Percentiles rank a stretch among this genome's conserved stretches.
Evolutionary conservation across 2,797 vertebrate genomes (phyloP).

Genomic region (Morelia viridis): DNA sequence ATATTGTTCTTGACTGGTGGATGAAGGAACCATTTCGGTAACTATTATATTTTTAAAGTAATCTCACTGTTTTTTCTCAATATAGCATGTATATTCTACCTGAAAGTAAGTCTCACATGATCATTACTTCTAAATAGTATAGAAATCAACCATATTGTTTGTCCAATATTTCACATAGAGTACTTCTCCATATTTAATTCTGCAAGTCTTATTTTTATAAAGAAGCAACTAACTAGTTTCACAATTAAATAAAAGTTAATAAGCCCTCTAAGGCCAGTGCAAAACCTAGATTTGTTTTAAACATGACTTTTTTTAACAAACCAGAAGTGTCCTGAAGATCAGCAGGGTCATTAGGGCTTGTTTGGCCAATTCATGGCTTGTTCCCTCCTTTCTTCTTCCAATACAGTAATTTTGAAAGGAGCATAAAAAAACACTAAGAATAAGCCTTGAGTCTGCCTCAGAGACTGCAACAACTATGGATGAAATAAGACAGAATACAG

Average conservation of each 20-base stretch:
- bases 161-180: neutral
- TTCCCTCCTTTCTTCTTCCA: neutral
- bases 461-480: neutral
- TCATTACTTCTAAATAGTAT: neutral
- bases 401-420: neutral
- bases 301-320: neutral
- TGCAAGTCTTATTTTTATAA: neutral
- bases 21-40: slow-evolving; percentile 90
- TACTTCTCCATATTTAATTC: neutral
- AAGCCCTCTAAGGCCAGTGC: neutral
- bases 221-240: neutral
- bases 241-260: neutral
- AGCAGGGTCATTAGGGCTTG: neutral
- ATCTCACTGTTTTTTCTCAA: slow-evolving; percentile 9
- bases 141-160: neutral
- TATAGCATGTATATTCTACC: neutral
- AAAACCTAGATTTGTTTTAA: neutral
- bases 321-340: neutral
- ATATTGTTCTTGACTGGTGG: slow-evolving; percentile 85
- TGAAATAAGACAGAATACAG: neutral
- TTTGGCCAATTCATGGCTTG: neutral
- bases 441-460: neutral
- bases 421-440: neutral
- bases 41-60: slow-evolving; percentile 35
- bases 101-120: neutral